A percentile compares a stretch with the other conserved stretches of the same genome.
Conservation (phyloP, 2,797 vertebrate species). For the Betta splendens region DNA sequence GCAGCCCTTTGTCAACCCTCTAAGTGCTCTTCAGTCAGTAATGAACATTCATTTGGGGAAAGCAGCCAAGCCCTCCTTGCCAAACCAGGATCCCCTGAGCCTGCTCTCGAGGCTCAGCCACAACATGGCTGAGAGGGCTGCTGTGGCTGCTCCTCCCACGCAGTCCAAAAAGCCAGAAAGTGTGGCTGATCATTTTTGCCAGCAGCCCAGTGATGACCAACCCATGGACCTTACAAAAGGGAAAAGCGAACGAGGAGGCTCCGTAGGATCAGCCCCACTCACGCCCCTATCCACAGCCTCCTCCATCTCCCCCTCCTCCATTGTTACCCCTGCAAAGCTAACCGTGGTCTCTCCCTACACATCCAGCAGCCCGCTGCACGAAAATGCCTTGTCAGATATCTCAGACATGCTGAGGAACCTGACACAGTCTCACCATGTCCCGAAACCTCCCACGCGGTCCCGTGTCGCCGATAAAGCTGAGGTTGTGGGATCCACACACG, state of each 20-base stretch:
- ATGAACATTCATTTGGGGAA: constrained; percentile 99
- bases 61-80: constrained; percentile 94
- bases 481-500: constrained; percentile 86
- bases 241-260: constrained; percentile 90
- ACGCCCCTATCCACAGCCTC: constrained; percentile 89
- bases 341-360: constrained; percentile 90
- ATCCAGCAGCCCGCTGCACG: constrained; percentile 93
- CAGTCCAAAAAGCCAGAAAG: constrained; percentile 87
- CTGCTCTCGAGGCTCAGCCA: constrained; percentile 99
- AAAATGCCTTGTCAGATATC: constrained; percentile 98
- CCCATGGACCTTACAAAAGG: constrained; percentile 99
- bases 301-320: constrained; percentile 88
- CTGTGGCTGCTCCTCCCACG: constrained; percentile 89
- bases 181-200: constrained; percentile 84
- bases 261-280: constrained; percentile 87
- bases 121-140: constrained; percentile 95
- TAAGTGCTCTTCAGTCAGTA: constrained; percentile 98
- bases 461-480: constrained; percentile 90
- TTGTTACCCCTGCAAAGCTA: constrained; percentile 87
- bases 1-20: constrained; percentile 96
- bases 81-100: constrained; percentile 95
- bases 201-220: constrained; percentile 92
- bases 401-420: constrained; percentile 99
- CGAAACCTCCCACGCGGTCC: constrained; percentile 88
- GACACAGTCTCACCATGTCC: constrained; percentile 90